Conservation (phyloP, 1,140 invertebrate species). For the Elymnias hypermnestra region DNA sequence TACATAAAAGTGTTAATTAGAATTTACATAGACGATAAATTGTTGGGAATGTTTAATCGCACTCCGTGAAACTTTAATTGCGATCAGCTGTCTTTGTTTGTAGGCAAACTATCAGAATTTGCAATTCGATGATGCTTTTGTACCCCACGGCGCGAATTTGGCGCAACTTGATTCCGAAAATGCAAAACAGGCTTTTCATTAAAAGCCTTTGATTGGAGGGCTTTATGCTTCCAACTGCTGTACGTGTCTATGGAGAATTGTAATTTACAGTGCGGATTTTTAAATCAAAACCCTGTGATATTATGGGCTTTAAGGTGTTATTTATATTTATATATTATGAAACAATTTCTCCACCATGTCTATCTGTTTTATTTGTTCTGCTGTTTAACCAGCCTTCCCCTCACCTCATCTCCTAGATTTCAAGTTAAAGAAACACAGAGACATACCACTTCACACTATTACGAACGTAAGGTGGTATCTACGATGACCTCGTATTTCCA, state of each 20-base stretch:
- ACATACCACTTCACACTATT: too few relatives aligned
- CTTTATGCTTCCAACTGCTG: background rate
- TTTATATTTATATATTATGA: too few relatives aligned
- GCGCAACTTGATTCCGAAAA: slow-evolving; percentile 13
- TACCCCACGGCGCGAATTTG: background rate
- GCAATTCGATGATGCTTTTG: slow-evolving; percentile 12
- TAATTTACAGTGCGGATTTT: background rate
- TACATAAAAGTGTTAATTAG: too few relatives aligned
- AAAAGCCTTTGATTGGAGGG: slow-evolving; percentile 10
- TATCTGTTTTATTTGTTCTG: too few relatives aligned
- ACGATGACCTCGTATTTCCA: too few relatives aligned
- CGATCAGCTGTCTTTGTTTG: background rate
- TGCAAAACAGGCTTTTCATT: slow-evolving; percentile 20
- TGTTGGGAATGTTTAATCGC: background rate
- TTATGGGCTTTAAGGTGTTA: too few relatives aligned
- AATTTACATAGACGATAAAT: background rate
- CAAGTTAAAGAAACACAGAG: too few relatives aligned
- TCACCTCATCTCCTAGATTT: too few relatives aligned
- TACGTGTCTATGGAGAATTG: background rate
- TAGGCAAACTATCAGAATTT: slow-evolving; percentile 9
- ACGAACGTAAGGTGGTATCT: too few relatives aligned
- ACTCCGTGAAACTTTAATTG: slow-evolving; percentile 1
- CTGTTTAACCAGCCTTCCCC: too few relatives aligned
- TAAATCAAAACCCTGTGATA: too few relatives aligned
- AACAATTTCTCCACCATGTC: too few relatives aligned